Percentiles rank a stretch among this genome's conserved stretches.
Evolutionary conservation across 2,113 vertebrate genomes (phyloP).

Genomic region (Megalops atlanticus): DNA sequence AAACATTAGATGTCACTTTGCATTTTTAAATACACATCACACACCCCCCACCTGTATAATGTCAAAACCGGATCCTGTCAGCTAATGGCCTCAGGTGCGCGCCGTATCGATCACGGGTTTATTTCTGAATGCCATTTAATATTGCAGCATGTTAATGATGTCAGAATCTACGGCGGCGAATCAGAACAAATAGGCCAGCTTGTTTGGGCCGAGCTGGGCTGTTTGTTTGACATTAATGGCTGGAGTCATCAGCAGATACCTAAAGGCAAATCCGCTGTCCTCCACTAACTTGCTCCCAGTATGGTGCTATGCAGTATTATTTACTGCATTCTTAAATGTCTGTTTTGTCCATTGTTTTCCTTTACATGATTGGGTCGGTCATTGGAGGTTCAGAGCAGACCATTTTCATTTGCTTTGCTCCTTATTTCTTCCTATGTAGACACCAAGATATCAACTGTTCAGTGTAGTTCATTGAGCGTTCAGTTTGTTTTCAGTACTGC

Average conservation of each 20-base stretch:
- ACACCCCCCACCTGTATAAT: slow-evolving; percentile 66
- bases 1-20: slow-evolving; percentile 75
- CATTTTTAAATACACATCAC: slow-evolving; percentile 69
- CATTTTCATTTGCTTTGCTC: too few relatives aligned
- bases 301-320: background rate
- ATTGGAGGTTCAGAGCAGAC: too few relatives aligned
- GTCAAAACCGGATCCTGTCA: slow-evolving; percentile 53
- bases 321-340: too few relatives aligned
- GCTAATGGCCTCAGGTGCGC: slow-evolving; percentile 45
- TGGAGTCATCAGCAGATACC: background rate
- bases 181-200: slow-evolving; percentile 50
- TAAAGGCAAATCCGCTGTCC: too few relatives aligned
- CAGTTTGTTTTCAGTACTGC: too few relatives aligned
- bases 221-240: background rate
- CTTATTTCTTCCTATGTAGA: too few relatives aligned
- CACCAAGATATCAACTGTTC: too few relatives aligned
- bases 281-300: too few relatives aligned
- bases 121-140: slow-evolving; percentile 51
- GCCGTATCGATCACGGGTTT: slow-evolving; percentile 47
- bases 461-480: too few relatives aligned
- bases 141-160: slow-evolving; percentile 39
- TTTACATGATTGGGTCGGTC: too few relatives aligned
- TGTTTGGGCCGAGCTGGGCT: background rate
- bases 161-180: slow-evolving; percentile 43
- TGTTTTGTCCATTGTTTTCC: too few relatives aligned